A percentile compares a stretch with the other conserved stretches of the same genome.
These are phyloP conservation scores for Eupithecia insigniata DNA, from an alignment of 2,888 invertebrate species.

Conservation along the genomic window DNA sequence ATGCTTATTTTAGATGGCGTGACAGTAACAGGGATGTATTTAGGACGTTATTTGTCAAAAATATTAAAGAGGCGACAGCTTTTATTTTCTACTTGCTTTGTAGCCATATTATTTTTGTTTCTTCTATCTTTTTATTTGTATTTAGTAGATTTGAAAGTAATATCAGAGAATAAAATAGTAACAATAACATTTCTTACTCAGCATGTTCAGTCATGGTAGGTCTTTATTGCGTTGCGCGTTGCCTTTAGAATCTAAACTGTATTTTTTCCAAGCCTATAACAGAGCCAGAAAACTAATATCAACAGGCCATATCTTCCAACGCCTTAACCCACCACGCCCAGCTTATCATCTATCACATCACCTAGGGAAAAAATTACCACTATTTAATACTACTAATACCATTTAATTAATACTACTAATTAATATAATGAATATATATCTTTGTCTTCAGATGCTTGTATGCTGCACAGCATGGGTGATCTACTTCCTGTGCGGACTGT, in stretches of 20 bases:
- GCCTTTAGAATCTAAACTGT: no score
- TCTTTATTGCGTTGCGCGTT: no score
- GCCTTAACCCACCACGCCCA: no score
- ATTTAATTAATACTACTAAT: no score
- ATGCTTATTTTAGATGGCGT: conserved; percentile 55
- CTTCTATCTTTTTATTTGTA: conserved; percentile 54
- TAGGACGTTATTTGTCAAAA: conserved; percentile 51
- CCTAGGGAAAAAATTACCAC: no score
- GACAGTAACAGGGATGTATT: conserved; percentile 51
- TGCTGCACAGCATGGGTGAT: conserved; percentile 43
- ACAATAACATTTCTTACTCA: conserved; percentile 47
- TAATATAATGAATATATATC: background rate
- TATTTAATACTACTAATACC: no score
- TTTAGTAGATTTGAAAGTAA: conserved; percentile 45
- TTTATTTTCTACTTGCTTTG: conserved; percentile 42
- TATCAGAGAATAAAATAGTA: conserved; percentile 47
- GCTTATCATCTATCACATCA: no score
- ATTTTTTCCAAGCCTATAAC: no score
- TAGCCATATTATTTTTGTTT: conserved; percentile 51
- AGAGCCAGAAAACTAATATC: no score
- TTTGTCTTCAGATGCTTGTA: conserved; percentile 34
- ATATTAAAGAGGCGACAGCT: conserved; percentile 49
- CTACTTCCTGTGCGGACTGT: conserved; percentile 44
- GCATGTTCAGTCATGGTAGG: no score
- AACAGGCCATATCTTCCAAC: no score